A percentile compares a stretch with the other conserved stretches of the same genome.
Conservation (phyloP, 64 coral and sea anemone genomes). For the Orbicella faveolata region DNA sequence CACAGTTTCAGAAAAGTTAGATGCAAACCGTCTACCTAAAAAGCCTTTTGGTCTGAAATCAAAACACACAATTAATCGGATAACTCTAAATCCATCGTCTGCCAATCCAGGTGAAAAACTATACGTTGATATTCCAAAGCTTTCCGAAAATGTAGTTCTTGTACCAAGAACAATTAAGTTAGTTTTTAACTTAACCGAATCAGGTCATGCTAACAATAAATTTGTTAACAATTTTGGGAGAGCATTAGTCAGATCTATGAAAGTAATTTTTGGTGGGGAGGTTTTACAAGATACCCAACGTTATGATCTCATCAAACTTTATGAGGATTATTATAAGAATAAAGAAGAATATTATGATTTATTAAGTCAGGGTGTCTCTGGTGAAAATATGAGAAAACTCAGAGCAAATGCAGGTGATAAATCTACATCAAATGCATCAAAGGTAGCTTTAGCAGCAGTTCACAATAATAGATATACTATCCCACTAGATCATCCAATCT, state of each 20-base stretch:
- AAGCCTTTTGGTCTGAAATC: too few species aligned
- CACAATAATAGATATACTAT: slow-evolving; percentile 16
- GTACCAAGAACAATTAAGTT: background rate
- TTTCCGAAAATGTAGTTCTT: slow-evolving; percentile 5
- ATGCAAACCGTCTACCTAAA: too few species aligned
- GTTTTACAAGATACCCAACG: slow-evolving; percentile 29
- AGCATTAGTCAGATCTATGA: background rate
- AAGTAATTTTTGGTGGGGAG: slow-evolving; percentile 43
- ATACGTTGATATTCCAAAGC: slow-evolving; percentile 9
- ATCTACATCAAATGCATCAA: background rate
- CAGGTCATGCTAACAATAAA: background rate
- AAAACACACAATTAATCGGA: slow-evolving; percentile 42
- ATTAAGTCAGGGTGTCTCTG: too few species aligned
- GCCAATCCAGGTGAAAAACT: slow-evolving; percentile 37
- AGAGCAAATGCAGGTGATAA: background rate
- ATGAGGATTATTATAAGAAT: slow-evolving; percentile 21
- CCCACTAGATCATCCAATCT: slow-evolving; percentile 3
- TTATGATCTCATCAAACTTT: slow-evolving; percentile 41
- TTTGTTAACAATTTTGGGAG: slow-evolving; percentile 20
- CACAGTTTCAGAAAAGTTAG: too few species aligned
- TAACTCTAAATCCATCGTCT: slow-evolving; percentile 30
- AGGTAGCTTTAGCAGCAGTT: too few species aligned
- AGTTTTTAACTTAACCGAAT: background rate
- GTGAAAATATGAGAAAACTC: too few species aligned
- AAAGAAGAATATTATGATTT: background rate